Evolutionary conservation across 2,113 vertebrate genomes (phyloP).

Genomic region (Pungitius pungitius): DNA sequence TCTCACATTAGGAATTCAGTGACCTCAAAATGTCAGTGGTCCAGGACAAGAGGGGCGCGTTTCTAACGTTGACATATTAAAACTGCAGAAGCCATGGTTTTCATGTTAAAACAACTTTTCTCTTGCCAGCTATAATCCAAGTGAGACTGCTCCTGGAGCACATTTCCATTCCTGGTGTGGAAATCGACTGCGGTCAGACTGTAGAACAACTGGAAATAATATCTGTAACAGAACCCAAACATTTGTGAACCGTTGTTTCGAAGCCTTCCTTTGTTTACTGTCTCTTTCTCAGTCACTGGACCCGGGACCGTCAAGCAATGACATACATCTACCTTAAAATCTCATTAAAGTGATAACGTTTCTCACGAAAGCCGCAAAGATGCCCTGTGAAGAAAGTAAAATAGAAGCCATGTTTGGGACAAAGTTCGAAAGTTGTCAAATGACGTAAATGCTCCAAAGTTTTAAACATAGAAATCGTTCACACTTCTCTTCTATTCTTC

Average conservation of each 20-base stretch:
- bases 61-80: slow-evolving; percentile 5
- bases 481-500: not conserved
- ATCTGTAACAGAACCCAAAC: not conserved
- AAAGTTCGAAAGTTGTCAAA: not conserved
- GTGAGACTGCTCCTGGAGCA: not conserved
- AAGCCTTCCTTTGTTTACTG: not conserved
- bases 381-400: not conserved
- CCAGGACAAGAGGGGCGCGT: not conserved
- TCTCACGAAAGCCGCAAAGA: not conserved
- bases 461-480: not conserved
- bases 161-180: not conserved
- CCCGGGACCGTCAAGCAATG: not conserved
- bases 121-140: not conserved
- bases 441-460: not conserved
- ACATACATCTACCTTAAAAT: not conserved
- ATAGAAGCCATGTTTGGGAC: not conserved
- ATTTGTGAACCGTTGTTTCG: not conserved
- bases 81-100: not conserved
- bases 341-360: not conserved
- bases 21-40: not conserved
- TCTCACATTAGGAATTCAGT: slow-evolving; percentile 1
- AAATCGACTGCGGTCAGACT: slow-evolving; percentile 1
- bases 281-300: not conserved
- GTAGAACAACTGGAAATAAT: not conserved
- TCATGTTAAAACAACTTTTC: not conserved